phyloP scores from a whole-genome alignment of 2,888 invertebrate species.

The Nyleta sp. region DNA sequence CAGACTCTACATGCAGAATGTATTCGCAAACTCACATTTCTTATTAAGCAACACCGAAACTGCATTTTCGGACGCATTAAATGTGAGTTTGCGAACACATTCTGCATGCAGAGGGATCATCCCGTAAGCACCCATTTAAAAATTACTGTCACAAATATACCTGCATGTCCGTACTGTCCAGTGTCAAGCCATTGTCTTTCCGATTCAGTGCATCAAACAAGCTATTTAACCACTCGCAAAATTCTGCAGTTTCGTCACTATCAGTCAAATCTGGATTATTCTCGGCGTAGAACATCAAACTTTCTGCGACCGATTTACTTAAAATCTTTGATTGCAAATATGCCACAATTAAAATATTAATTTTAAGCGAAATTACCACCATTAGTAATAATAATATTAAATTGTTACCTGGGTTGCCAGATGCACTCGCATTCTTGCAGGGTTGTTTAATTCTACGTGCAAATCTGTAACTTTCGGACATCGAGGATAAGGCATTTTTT shows the following conservation, averaged over 20 bases:
- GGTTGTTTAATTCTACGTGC: neutral
- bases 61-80: too few species aligned
- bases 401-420: neutral
- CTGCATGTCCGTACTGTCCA: neutral
- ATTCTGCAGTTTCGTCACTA: neutral
- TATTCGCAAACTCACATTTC: too few species aligned
- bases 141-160: neutral
- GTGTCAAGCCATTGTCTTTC: neutral
- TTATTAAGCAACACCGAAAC: too few species aligned
- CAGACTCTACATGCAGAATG: too few species aligned
- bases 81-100: too few species aligned
- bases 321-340: neutral
- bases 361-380: too few species aligned
- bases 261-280: neutral
- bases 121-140: too few species aligned
- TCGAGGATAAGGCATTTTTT: neutral
- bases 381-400: neutral
- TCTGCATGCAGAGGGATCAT: too few species aligned
- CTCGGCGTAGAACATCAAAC: neutral
- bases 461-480: neutral
- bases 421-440: neutral
- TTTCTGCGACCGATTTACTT: slow-evolving; percentile 1
- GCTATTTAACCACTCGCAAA: neutral
- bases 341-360: too few species aligned
- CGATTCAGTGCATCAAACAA: neutral